phyloP scores from a whole-genome alignment of 1,140 invertebrate species.

The Hycleus phaleratus region DNA sequence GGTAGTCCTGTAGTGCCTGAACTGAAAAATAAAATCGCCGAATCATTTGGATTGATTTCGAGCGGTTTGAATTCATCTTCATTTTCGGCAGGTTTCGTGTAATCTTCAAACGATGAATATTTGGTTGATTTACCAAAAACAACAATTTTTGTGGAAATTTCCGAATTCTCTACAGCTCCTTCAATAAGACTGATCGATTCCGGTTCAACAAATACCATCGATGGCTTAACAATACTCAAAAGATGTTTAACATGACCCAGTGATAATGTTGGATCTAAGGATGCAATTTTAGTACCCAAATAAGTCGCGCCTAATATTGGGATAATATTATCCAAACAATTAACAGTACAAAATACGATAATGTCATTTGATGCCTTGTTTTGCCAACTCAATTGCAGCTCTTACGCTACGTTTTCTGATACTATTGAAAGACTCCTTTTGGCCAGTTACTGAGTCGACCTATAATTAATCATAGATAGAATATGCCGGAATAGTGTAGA shows the following conservation, averaged over 20 bases:
- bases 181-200: constrained; percentile 16
- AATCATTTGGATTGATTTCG: constrained; percentile 21
- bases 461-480: not conserved
- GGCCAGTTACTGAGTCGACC: not conserved
- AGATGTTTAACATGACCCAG: constrained; percentile 18
- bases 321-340: constrained; percentile 8
- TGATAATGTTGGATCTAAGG: constrained; percentile 26
- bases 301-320: constrained; percentile 1
- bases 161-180: not conserved
- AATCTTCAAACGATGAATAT: constrained; percentile 17
- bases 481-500: no score
- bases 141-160: constrained; percentile 17
- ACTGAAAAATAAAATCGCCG: constrained; percentile 41
- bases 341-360: constrained; percentile 1
- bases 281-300: not conserved
- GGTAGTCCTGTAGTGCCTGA: constrained; percentile 69
- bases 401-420: constrained; percentile 3
- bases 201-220: constrained; percentile 28
- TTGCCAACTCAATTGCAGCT: not conserved
- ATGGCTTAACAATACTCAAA: constrained; percentile 22
- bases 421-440: constrained; percentile 3
- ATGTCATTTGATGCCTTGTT: constrained; percentile 7
- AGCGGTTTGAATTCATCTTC: constrained; percentile 29
- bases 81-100: constrained; percentile 10
- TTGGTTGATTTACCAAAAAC: constrained; percentile 14